Evolutionary conservation across 1,140 invertebrate species (phyloP), one percentile per base, ranked within the genome.

Genomic region (Pogonus chalceus): DNA sequence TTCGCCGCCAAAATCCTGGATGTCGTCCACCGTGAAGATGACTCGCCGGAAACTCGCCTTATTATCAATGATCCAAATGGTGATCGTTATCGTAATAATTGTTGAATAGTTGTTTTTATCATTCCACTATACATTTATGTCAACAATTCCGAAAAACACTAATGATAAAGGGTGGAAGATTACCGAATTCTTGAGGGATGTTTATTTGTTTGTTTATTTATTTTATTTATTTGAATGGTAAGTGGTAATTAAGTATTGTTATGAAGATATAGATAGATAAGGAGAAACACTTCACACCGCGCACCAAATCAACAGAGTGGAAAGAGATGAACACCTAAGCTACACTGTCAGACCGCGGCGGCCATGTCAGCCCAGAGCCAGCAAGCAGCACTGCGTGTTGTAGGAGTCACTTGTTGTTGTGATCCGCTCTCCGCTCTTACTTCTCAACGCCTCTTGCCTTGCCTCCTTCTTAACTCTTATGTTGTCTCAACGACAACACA

Each of bases 361-460:
- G 26, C 37, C 37, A 43, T 43, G 37, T 43, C 37, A 43, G 37
- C 37, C n/a, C n/a, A n/a, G n/a, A n/a, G 18, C 7, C 26, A 43
- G 9, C 37, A 4, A 43, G 37, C 37, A 43, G 4, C 26, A 31
- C 26, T 31, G 26, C 26, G 26, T 31, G 26, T 31, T 31, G 26
- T 31, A 31, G 26, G 26, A 31, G 26, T 31, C 26, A 31, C 26
- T 31, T 31, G 26, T 31, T n/a, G n/a, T n/a, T 31, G 26, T 31
- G 26, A 31, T 4, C 26, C 26, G 26, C 14, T 31, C 26, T n/a
- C n/a, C n/a, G n/a, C n/a, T n/a, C n/a, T n/a, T n/a, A n/a, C n/a
- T n/a, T n/a, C n/a, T n/a, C n/a, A n/a, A n/a, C n/a, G n/a, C n/a
- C n/a, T 4, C 26, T 31, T 31, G 26, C 26, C 26, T 31, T 14